Evolutionary conservation across 2,113 vertebrate genomes (phyloP), one percentile per base, ranked within the genome.

Genomic region (Monopterus albus): DNA sequence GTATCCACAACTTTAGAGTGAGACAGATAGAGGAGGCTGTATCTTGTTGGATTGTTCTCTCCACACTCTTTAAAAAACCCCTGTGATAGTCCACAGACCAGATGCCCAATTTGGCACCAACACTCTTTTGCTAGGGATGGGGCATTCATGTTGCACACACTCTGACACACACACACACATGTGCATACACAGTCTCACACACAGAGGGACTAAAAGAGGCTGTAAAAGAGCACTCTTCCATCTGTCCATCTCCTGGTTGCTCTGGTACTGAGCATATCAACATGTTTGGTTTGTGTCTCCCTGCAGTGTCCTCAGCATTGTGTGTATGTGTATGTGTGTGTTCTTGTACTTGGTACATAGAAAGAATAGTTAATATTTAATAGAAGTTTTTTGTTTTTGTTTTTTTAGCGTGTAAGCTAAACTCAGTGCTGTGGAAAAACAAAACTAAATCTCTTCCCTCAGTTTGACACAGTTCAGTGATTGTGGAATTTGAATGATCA

Each of bases 31-130:
- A 23, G 58, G 26, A 56, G 53, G 11, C 31, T 20, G 28, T 36
- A 15, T 51, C 14, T 36, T 72, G 49, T 43, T 63, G 64, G 20
- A 71, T 58, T 81, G 40, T 51, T 77, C 1, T 50, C 42, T 72
- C 61, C 68, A n/a, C n/a, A n/a, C 57, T 59, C 56, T 17, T 20
- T 49, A 63, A 69, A 78, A 76, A 64, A 74, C 75, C 69, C 75
- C 68, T 60, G 76, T 84, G 79, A 79, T 75, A 52, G 75, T 84
- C 76, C 73, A 75, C 75, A 62, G 76, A 89, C 78, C 89, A 91
- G 89, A 91, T 91, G 89, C 79, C 88, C 83, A 85, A 77, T 84
- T 91, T 91, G 87, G 87, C 83, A 89, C 46, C 40, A 14, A 51
- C 5, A 1, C 62, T 61, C 68, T 86, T 68, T 55, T 66, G 76